Percentiles rank a stretch among this genome's conserved stretches.
Evolutionary conservation across 64 coral and sea anemone species (phyloP).

Genomic region (Stichodactyla mertensii): DNA sequence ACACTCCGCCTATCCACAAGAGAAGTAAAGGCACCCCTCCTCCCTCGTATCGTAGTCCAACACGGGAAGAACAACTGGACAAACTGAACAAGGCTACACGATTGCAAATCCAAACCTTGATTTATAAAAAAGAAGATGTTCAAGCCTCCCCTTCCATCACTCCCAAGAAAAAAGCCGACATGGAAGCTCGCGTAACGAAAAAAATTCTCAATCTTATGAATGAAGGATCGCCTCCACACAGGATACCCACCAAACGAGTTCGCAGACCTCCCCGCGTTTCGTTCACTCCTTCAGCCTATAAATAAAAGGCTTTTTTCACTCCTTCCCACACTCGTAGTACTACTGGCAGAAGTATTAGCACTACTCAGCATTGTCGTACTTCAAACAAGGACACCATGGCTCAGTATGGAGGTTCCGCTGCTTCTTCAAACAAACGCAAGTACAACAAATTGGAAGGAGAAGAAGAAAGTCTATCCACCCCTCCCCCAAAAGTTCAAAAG

Average conservation of each 20-base stretch:
- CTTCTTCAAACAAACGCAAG: neutral
- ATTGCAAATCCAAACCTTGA: neutral
- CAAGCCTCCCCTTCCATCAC: constrained; percentile 1
- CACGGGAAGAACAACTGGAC: neutral
- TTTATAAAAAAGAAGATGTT: neutral
- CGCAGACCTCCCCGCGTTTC: constrained; percentile 11
- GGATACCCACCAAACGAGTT: neutral
- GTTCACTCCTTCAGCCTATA: constrained; percentile 4
- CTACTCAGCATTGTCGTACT: neutral
- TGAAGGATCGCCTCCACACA: constrained; percentile 3
- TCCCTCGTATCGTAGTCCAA: neutral
- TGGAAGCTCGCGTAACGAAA: neutral
- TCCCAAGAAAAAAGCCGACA: neutral
- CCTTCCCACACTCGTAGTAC: neutral
- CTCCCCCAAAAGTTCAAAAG: constrained; percentile 4
- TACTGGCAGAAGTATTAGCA: neutral
- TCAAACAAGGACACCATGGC: neutral
- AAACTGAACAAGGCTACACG: constrained; percentile 4
- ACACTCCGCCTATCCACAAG: neutral
- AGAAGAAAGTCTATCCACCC: neutral
- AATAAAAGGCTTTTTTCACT: neutral
- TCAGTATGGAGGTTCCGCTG: neutral
- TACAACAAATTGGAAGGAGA: neutral
- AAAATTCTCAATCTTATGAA: neutral
- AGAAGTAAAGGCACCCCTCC: neutral